Base-by-base conservation (phyloP, 2,113 vertebrate genomes). In the Paedocypris sp. region DNA sequence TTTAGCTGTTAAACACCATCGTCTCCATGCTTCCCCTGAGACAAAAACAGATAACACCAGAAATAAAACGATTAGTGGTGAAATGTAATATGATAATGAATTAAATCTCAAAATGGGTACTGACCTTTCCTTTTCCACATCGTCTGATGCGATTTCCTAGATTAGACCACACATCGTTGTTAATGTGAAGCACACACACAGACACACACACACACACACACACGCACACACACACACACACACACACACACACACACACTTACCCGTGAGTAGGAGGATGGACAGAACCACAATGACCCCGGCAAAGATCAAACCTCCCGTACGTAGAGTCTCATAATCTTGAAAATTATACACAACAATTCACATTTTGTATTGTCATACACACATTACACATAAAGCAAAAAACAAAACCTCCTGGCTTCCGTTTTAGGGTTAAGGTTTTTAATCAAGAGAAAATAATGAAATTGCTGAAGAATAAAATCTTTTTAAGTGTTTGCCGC, bases 251-350 rank as follows among this genome's bases (percentile, higher is more conserved):
- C 3, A 60, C 28, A 49, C 31, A 69, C 2, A 78, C 78, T 67
- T 66, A 86, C 86, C 81, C 46, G 73, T 56, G 66, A 87, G 60
- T 35, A 87, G 60, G 10, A 86, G 0, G 51, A 87, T 1, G 3
- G 84, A 82, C 6, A 87, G 68, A 15, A 86, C 32, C 6, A 80
- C 76, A 20, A 87, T 12, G 41, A 84, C 0, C 4, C 74, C 84
- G 1, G 81, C 79, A 7, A 87, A 71, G 19, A 56, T 23, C 67
- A 87, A 77, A 38, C 86, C 86, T 32, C 69, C 77, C 16, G 82
- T 22, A 15, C 82, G 75, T 12, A 87, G 78, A 13, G 67, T 84
- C 4, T 83, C 1, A 48, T 87, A 87, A 64, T 87, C 86, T 87
- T 5, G 79, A 75, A 74, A 6, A 6, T 39, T 4, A 51, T 5